Evolutionary conservation across 2,888 invertebrate species (phyloP), one percentile per base, ranked within the genome.

Genomic region (Helobdella robusta): DNA sequence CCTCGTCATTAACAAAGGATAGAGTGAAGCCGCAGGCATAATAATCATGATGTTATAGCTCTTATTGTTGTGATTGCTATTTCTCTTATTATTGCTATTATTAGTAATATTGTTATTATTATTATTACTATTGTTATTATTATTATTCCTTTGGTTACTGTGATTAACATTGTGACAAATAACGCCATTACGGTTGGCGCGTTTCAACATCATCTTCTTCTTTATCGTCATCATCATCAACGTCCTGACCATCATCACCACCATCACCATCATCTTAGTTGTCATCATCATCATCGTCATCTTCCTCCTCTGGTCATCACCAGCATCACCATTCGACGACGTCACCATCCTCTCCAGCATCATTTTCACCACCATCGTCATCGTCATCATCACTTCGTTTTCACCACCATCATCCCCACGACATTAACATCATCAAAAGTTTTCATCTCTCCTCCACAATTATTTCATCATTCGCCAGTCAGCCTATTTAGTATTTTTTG

Each of bases 201-300:
- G 11, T 8, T 40, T 15, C 8, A 59, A 36, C 35, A 25, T 35
- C 60, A 5, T 44, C 60, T 3, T 35, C 23, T 23, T 60, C 60
- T 0, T 40, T 25, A 25, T n/a, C n/a, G n/a, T 4, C 54, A 50
- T 8, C 20, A 50, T 8, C 52, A 50, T 8, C 52, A 50, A 6
- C 52, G 20, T 20, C 52, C 15, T 50, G n/a, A 11, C 23, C 52
- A 8, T 50, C 52, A 35, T 59, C 59, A 36, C 5, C 36, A 59
- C 32, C 59, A 36, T 59, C 59, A 36, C 36, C 36, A 60, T 40
- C 60, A 23, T 59, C 59, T 18, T 34, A 34, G n/a, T 36, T 25
- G 15, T 1, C 52, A n/a, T 63, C 63, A 50, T 63, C 63, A n/a
- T 32, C 63, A 50, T 6, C 63, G 20, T 36, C 59, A 36, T 59